Percentiles rank a stretch among this genome's conserved stretches.
phyloP scores from a whole-genome alignment of 2,797 vertebrate species.

The Tapera naevia region DNA sequence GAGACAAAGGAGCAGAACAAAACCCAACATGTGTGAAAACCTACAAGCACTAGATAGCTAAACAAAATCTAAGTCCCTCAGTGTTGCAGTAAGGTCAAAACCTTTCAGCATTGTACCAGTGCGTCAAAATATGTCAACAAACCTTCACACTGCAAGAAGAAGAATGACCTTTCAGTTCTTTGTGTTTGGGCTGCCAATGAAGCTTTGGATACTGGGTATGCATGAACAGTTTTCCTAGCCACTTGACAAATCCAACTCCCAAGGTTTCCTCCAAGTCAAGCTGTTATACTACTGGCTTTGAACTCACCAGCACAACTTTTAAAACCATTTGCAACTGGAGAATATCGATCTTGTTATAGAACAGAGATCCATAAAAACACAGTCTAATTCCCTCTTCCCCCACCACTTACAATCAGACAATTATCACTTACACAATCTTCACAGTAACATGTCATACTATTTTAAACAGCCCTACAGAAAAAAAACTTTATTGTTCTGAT shows the following conservation, averaged over 20 bases:
- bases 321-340: slow-evolving; percentile 13
- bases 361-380: background rate
- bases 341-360: slow-evolving; percentile 9
- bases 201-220: slow-evolving; percentile 72
- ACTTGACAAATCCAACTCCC: slow-evolving; percentile 77
- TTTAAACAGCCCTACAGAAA: background rate
- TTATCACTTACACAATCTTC: background rate
- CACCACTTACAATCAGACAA: background rate
- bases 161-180: slow-evolving; percentile 82
- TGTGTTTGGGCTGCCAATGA: slow-evolving; percentile 71
- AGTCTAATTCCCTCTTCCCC: background rate
- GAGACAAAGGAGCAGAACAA: slow-evolving; percentile 1
- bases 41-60: slow-evolving; percentile 30
- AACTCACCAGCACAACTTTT: slow-evolving; percentile 52
- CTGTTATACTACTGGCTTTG: slow-evolving; percentile 54
- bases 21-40: slow-evolving; percentile 30
- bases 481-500: background rate
- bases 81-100: slow-evolving; percentile 77
- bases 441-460: background rate
- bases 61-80: slow-evolving; percentile 64
- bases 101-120: slow-evolving; percentile 75
- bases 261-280: slow-evolving; percentile 70
- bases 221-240: slow-evolving; percentile 74
- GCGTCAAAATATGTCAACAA: slow-evolving; percentile 89
- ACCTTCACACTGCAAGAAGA: slow-evolving; percentile 78